Percentiles rank a stretch among this genome's conserved stretches.
Conservation (phyloP, 2,113 vertebrate genomes). For the Neotoma lepida region DNA sequence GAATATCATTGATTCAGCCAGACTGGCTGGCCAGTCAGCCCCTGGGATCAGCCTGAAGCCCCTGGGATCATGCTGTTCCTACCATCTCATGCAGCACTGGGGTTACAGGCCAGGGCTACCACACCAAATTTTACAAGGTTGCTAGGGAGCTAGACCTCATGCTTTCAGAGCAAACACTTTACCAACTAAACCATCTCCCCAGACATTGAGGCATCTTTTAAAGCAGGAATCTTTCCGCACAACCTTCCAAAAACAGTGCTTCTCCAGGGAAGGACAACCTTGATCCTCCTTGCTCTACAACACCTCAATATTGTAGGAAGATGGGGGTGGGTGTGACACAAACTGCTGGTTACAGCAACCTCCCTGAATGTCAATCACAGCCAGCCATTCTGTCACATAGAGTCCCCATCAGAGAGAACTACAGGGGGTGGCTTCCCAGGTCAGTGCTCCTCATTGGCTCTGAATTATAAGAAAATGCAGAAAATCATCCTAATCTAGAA, state of each 20-base stretch:
- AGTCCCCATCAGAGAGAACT: neutral
- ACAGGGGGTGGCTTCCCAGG: neutral
- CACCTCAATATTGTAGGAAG: neutral
- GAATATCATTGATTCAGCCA: neutral
- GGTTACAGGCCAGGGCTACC: neutral
- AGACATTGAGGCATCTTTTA: neutral
- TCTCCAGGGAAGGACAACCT: neutral
- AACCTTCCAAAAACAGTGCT: neutral
- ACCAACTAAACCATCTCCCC: neutral
- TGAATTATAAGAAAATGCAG: slow-evolving; percentile 55
- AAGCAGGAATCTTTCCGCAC: neutral
- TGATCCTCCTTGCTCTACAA: neutral
- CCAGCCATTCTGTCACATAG: neutral
- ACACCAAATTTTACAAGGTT: neutral
- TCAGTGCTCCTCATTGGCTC: slow-evolving; percentile 40
- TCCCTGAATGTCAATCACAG: neutral
- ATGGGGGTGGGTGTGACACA: neutral
- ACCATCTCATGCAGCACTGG: too few species aligned
- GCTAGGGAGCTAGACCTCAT: neutral
- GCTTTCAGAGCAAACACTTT: neutral
- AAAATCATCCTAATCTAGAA: slow-evolving; percentile 43
- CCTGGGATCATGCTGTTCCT: too few species aligned
- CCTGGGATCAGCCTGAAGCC: neutral
- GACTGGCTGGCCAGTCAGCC: neutral
- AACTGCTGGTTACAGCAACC: neutral